phyloP scores from a whole-genome alignment of 2,113 vertebrate genomes.

The Ornithorhynchus anatinus region DNA sequence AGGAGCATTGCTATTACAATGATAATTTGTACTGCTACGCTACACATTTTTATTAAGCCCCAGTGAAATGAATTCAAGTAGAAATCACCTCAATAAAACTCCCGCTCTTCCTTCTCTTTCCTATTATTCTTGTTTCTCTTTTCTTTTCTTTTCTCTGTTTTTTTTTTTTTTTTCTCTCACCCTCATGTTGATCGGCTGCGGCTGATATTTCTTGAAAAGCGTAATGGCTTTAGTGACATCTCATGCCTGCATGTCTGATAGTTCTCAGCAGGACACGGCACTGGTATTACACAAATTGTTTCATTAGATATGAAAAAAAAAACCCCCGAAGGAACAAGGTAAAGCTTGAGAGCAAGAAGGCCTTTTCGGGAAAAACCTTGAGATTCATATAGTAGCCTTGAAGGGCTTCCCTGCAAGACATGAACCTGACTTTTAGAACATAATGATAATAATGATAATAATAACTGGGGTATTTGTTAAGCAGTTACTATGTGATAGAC shows the following conservation, averaged over 20 bases:
- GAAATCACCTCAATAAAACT: not conserved
- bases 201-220: not conserved
- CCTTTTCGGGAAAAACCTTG: not conserved
- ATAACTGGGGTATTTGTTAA: too few relatives aligned
- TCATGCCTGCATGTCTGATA: not conserved
- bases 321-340: not conserved
- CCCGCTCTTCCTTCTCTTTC: not conserved
- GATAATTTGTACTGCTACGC: not conserved
- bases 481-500: too few relatives aligned
- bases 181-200: not conserved
- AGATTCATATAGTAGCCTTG: not conserved
- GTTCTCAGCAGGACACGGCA: not conserved
- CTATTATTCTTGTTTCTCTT: not conserved
- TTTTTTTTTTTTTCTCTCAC: not conserved
- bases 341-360: not conserved
- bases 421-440: not conserved
- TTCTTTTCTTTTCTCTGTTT: not conserved
- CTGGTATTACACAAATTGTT: not conserved
- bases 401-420: not conserved
- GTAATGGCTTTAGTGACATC: slow-evolving; percentile 17
- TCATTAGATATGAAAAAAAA: not conserved
- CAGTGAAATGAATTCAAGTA: not conserved
- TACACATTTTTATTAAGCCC: not conserved
- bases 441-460: too few relatives aligned
- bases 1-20: not conserved